Percentiles rank a stretch among this genome's conserved stretches.
Evolutionary conservation across 2,797 vertebrate genomes (phyloP).

Genomic region (Acipenser ruthenus): DNA sequence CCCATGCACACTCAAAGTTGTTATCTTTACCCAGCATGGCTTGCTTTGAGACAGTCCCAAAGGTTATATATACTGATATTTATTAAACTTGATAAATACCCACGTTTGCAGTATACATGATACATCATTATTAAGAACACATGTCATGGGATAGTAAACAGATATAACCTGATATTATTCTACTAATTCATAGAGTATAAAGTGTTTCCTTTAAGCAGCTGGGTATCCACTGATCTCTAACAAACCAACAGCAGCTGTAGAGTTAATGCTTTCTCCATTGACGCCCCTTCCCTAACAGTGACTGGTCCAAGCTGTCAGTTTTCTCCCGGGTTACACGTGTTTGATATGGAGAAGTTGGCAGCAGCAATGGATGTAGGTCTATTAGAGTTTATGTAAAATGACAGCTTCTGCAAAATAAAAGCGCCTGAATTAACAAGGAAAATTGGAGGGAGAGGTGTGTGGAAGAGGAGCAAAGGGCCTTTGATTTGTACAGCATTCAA

Average conservation of each 20-base stretch:
- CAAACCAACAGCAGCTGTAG: background rate
- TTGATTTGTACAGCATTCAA: no score
- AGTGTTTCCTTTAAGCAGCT: background rate
- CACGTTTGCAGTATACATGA: no score
- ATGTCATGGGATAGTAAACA: no score
- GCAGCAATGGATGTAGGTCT: slow-evolving; percentile 56
- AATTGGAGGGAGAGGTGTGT: slow-evolving; percentile 13
- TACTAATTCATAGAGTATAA: no score
- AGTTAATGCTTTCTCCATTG: slow-evolving; percentile 7
- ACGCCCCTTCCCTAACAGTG: slow-evolving; percentile 24
- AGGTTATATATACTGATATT: no score
- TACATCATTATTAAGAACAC: no score
- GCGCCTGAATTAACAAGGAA: slow-evolving; percentile 37
- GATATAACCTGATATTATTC: no score
- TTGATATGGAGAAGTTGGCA: slow-evolving; percentile 52
- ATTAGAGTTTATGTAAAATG: slow-evolving; percentile 66
- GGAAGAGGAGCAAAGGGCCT: background rate
- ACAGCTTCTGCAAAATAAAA: slow-evolving; percentile 68
- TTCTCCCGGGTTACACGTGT: slow-evolving; percentile 30
- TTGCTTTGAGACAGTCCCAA: no score
- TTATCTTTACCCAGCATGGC: no score
- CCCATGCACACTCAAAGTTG: no score
- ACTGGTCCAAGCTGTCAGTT: slow-evolving; percentile 47
- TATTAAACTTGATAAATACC: no score
- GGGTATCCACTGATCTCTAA: background rate